Base-by-base conservation (phyloP, 1,140 invertebrate species). In the Steinernema feltiae region DNA sequence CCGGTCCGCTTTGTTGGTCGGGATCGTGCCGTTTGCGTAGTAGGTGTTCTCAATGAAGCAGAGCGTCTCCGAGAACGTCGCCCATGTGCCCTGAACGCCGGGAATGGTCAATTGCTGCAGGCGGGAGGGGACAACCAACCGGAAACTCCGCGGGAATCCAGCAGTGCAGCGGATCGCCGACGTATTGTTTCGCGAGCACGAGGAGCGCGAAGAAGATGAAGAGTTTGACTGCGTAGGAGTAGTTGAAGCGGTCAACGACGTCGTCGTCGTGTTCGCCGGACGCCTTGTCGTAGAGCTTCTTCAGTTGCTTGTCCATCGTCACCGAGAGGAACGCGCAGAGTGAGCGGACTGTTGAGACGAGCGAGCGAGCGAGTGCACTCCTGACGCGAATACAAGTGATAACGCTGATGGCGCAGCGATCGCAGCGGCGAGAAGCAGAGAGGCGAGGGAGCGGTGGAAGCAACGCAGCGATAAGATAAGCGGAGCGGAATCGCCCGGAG, bases 171-270 rank as follows among this genome's bases (percentile, higher is more conserved):
- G 53, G 53, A 21, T 63, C 53, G 53, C 53, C 53, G 53, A 63
- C 53, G 24, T 63, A 63, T 27, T 63, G 53, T 21, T 63, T 63
- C 15, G 53, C 53, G 53, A 63, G 53, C 7, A 63, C 53, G 3
- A 63, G 53, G 24, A 63, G 53, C 24, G 53, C 53, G 53, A 63
- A 63, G 53, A 63, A 63, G 24, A 63, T 27, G 24, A 63, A 63
- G 15, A 63, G 53, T 27, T 63, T 63, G 15, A 63, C 53, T 27
- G 53, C 53, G 53, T 63, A 63, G 53, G 53, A 63, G 53, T 63
- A 63, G 53, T 63, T 63, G 53, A 63, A 63, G 53, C 53, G 53
- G 53, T 63, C 53, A 21, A 63, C 53, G 24, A 63, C 53, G 53
- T 63, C 53, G 24, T 63, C 53, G 53, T 63, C 53, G 53, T 63